Evolutionary conservation across 1,140 invertebrate genomes (phyloP).

Genomic region (Tetramorium alpestre): DNA sequence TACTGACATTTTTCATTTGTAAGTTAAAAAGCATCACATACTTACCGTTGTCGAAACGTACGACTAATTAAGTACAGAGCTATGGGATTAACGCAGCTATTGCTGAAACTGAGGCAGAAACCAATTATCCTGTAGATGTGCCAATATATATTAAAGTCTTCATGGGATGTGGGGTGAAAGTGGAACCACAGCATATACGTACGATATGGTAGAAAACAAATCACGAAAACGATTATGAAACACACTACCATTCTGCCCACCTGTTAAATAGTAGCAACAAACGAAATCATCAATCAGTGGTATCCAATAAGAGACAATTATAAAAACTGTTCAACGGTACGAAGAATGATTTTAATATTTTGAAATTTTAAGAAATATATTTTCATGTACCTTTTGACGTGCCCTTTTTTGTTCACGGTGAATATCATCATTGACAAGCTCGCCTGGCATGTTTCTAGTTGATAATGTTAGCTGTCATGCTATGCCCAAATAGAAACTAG

Average conservation of each 20-base stretch:
- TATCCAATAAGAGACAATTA: neutral
- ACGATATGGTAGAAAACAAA: conserved; percentile 96
- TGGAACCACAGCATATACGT: conserved; percentile 95
- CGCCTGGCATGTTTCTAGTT: conserved; percentile 93
- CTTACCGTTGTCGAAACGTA: conserved; percentile 90
- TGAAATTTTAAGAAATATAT: conserved; percentile 16
- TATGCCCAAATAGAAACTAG: conserved; percentile 95
- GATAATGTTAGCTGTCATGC: conserved; percentile 93
- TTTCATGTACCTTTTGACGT: conserved; percentile 84
- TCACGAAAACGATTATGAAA: conserved; percentile 96
- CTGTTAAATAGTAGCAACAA: conserved; percentile 81
- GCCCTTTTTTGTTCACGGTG: conserved; percentile 89
- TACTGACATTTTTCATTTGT: no score
- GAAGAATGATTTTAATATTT: neutral
- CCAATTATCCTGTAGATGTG: conserved; percentile 93
- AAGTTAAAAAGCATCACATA: no score
- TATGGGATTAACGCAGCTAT: conserved; percentile 97
- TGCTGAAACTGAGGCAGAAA: conserved; percentile 95
- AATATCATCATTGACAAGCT: conserved; percentile 87
- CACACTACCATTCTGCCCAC: conserved; percentile 96
- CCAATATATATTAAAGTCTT: conserved; percentile 93
- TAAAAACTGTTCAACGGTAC: conserved; percentile 10
- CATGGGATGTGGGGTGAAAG: conserved; percentile 89
- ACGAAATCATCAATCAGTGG: neutral
- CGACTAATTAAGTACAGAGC: conserved; percentile 96